phyloP scores from a whole-genome alignment of 2,797 vertebrate genomes.

The Gymnodraco acuticeps region DNA sequence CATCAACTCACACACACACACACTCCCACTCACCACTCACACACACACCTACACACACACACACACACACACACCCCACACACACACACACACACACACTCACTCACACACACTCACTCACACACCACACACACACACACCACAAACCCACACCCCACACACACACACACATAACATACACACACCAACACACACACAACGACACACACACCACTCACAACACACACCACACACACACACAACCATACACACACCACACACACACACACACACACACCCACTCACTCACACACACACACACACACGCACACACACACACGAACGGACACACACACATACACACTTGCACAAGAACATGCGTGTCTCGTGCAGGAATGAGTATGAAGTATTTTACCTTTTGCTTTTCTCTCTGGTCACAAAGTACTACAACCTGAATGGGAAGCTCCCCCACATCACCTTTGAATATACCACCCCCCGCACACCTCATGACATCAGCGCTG shows the following conservation, averaged over 20 bases:
- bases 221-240: too few relatives aligned
- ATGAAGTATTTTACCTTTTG: background rate
- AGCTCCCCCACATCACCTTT: conserved; percentile 90
- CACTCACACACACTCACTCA: too few relatives aligned
- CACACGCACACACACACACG: conserved; percentile 8
- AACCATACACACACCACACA: too few relatives aligned
- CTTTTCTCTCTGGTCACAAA: conserved; percentile 57
- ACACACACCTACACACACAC: conserved; percentile 9
- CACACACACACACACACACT: conserved; percentile 3
- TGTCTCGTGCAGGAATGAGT: background rate
- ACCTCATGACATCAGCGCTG: conserved; percentile 42
- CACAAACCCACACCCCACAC: too few relatives aligned
- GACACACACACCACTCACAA: too few relatives aligned
- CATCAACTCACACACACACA: background rate
- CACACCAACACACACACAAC: conserved; percentile 4
- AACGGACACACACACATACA: background rate
- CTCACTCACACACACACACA: background rate
- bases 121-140: conserved; percentile 35
- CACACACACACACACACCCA: background rate
- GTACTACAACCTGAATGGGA: conserved; percentile 95
- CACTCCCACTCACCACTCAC: too few relatives aligned
- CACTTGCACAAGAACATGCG: background rate
- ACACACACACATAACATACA: background rate
- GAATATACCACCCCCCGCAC: conserved; percentile 88
- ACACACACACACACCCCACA: background rate